These are phyloP conservation scores for Condylura cristata DNA, from an alignment of 2,113 vertebrate genomes.

Conservation along the genomic window DNA sequence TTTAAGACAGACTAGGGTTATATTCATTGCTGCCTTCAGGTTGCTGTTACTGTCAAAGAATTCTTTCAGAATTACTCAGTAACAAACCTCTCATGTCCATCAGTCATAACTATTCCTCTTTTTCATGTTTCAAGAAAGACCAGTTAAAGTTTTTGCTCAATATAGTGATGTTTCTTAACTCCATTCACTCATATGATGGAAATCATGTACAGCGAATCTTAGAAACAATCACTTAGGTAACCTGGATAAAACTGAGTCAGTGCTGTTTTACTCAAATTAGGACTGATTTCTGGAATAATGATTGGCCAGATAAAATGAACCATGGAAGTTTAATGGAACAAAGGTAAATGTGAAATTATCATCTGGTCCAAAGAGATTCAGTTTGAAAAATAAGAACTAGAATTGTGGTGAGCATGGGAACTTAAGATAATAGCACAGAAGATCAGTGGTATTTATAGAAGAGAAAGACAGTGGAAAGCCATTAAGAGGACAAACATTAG, in stretches of 20 bases:
- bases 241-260: background rate
- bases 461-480: constrained; percentile 3
- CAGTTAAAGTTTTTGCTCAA: background rate
- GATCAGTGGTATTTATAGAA: background rate
- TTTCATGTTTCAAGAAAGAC: constrained; percentile 37
- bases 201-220: background rate
- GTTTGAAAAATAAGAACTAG: background rate
- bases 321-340: background rate
- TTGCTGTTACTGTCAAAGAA: background rate
- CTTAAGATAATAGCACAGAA: background rate
- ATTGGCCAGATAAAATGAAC: constrained; percentile 7
- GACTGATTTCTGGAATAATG: background rate
- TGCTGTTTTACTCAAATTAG: background rate
- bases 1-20: background rate
- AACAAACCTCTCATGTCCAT: background rate
- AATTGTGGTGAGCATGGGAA: constrained; percentile 2
- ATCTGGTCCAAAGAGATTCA: background rate
- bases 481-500: background rate
- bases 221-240: background rate
- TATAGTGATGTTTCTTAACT: background rate
- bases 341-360: background rate
- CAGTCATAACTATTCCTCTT: constrained; percentile 6
- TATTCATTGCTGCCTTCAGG: background rate
- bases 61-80: constrained; percentile 13
- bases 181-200: background rate